Base-by-base conservation (phyloP, 2,113 vertebrate genomes). In the Ammodytes marinus region DNA sequence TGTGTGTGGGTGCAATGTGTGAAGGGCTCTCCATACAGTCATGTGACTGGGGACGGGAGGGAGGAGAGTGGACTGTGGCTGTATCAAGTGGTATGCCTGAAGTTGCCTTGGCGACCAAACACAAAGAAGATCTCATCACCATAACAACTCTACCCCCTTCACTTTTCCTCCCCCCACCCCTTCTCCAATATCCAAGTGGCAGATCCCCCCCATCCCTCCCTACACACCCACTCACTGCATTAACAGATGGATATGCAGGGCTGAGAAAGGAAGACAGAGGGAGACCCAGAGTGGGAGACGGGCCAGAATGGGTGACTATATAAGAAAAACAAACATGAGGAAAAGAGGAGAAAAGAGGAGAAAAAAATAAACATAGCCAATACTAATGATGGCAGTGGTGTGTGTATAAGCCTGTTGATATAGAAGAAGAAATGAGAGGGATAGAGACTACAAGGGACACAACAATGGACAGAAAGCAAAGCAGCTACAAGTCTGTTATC, bases 81-180 rank as follows among this genome's bases (percentile, higher is more conserved):
- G 91, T 93, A 91, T 91, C 83, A 88, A 93, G 83, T 90, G 27
- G 89, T 88, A 89, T 11, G 86, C 79, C 91, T 91, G 80, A 93
- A 88, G 94, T 95, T 93, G 88, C 93, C 93, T 87, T 94, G 91
- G 91, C 87, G 92, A 95, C 94, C 79, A 72, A 93, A 95, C 78
- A 94, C 91, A 94, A 94, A 93, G 88, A 94, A 82, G 88, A 91
- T 89, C 90, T 89, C 86, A 94, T 94, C 50, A 72, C 93, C 93
- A 94, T 95, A 94, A 95, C 92, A 94, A 94, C 93, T 19, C 79
- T 39, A 59, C 65, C 73, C 80, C 90, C 57, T 77, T 80, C 53
- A 66, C 54, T 60, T 76, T n/a, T 63, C 59, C 65, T 35, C 73
- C 69, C 15, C 73, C 69, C 7, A 12, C 61, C 64, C 59, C 45